phyloP scores from a whole-genome alignment of 2,113 vertebrate genomes.

The Microtus ochrogaster region DNA sequence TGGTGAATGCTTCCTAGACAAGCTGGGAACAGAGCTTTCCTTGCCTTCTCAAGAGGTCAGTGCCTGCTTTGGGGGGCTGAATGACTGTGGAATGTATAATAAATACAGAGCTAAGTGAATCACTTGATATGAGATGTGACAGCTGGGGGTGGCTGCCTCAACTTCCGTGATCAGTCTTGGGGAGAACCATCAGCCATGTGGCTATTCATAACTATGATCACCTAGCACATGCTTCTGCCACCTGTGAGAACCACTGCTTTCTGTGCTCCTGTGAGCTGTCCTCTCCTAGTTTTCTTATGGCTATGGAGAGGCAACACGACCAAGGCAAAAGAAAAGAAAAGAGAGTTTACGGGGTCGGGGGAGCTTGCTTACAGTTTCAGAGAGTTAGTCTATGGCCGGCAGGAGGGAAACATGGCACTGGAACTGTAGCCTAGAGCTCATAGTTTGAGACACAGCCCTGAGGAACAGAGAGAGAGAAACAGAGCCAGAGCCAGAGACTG shows the following conservation, averaged over 20 bases:
- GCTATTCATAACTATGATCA: rapidly evolving
- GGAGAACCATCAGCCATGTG: background rate
- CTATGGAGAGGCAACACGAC: background rate
- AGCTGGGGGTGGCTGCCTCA: background rate
- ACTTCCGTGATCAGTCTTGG: background rate
- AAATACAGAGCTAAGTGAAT: background rate
- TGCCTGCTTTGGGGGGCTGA: background rate
- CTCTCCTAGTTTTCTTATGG: too few species aligned
- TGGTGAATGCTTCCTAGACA: too few species aligned
- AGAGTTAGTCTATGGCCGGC: background rate
- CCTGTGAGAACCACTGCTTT: background rate
- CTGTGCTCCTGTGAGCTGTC: background rate
- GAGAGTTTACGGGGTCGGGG: background rate
- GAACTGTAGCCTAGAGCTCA: background rate
- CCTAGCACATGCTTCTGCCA: too few species aligned
- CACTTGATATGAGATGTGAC: background rate
- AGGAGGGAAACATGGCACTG: background rate
- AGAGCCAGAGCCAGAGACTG: too few species aligned
- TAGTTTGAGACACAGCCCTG: background rate
- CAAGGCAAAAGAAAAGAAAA: background rate
- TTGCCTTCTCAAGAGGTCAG: background rate
- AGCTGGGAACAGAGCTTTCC: background rate
- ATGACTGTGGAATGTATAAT: background rate
- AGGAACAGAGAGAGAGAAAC: too few species aligned
- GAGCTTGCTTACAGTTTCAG: background rate